phyloP scores from a whole-genome alignment of 2,888 invertebrate genomes.

The Hypena proboscidalis region DNA sequence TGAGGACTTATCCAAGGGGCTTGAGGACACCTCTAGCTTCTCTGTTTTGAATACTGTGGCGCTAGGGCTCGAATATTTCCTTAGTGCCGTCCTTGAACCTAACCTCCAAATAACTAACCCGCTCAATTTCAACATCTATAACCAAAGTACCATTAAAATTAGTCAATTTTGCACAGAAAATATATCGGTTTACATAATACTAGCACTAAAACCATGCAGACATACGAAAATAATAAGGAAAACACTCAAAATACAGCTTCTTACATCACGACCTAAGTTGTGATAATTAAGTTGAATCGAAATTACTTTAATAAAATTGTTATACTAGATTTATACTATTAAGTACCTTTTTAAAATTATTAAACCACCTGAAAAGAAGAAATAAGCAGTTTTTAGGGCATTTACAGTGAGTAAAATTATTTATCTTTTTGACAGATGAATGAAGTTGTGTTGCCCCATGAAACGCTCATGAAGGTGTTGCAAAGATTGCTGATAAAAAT shows the following conservation, averaged over 20 bases:
- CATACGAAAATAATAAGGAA: slow-evolving; percentile 26
- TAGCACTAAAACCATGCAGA: neutral
- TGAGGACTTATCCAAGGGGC: slow-evolving; percentile 50
- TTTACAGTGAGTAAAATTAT: slow-evolving; percentile 54
- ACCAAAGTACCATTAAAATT: slow-evolving; percentile 34
- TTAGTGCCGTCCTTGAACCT: slow-evolving; percentile 67
- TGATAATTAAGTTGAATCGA: slow-evolving; percentile 1
- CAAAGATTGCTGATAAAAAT: too few species aligned
- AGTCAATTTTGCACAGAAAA: slow-evolving; percentile 4
- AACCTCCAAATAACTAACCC: slow-evolving; percentile 81
- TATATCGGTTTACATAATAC: neutral
- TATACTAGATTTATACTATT: neutral
- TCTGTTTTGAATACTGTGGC: slow-evolving; percentile 92
- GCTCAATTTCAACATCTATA: slow-evolving; percentile 82
- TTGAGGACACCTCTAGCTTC: slow-evolving; percentile 58
- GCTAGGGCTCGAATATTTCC: slow-evolving; percentile 86
- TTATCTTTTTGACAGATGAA: slow-evolving; percentile 50
- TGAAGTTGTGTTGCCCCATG: slow-evolving; percentile 19
- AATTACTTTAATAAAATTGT: neutral
- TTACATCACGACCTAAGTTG: slow-evolving; percentile 68
- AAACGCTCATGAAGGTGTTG: too few species aligned
- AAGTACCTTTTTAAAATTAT: slow-evolving; percentile 34
- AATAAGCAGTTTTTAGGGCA: slow-evolving; percentile 47
- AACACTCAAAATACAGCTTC: slow-evolving; percentile 51
- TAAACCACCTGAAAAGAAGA: slow-evolving; percentile 24